These are phyloP conservation scores for Pogoniulus pusillus DNA, from an alignment of 2,797 vertebrate species.

Conservation along the genomic window DNA sequence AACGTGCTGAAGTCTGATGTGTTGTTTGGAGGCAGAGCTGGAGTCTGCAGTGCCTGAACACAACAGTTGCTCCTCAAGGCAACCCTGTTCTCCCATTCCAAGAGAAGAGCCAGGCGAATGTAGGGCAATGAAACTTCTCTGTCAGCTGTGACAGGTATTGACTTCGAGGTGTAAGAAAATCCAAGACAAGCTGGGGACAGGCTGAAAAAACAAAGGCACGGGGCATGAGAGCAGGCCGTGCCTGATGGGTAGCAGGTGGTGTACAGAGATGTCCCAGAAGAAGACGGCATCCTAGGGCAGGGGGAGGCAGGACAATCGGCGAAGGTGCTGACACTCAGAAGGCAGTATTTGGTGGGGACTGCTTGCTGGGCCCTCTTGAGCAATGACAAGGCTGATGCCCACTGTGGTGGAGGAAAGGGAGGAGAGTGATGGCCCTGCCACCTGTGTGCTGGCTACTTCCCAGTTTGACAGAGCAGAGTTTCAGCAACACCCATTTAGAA, in stretches of 20 bases:
- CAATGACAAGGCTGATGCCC: neutral
- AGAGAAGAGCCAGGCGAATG: neutral
- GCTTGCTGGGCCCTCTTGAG: neutral
- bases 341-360: neutral
- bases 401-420: neutral
- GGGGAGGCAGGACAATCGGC: neutral
- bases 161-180: neutral
- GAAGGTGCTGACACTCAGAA: neutral
- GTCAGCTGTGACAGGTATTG: neutral
- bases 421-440: neutral
- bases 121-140: neutral
- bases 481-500: neutral
- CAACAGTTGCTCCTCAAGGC: neutral
- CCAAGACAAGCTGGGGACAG: neutral
- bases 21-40: neutral
- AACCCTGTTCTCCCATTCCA: neutral
- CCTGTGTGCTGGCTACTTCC: fast-evolving
- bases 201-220: neutral
- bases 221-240: neutral
- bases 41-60: neutral
- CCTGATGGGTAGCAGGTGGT: neutral
- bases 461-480: neutral
- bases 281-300: neutral
- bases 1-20: neutral
- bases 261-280: neutral